phyloP scores from a whole-genome alignment of 2,888 invertebrate genomes.

The Malacosoma neustria region DNA sequence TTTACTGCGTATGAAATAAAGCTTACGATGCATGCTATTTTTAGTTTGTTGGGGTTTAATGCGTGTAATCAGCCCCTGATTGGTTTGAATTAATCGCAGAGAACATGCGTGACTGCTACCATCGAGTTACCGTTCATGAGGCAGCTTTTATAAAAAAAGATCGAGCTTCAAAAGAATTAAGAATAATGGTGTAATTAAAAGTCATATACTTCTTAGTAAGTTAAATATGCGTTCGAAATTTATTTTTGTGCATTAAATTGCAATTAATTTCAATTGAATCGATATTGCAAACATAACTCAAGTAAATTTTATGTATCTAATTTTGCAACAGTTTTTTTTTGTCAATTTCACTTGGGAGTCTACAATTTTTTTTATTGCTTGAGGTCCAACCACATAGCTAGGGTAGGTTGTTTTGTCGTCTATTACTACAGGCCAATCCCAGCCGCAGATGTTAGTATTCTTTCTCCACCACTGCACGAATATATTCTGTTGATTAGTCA shows the following conservation, averaged over 20 bases:
- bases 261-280: slow-evolving; percentile 8
- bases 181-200: slow-evolving; percentile 68
- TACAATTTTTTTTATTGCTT: too few species aligned
- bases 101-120: slow-evolving; percentile 68
- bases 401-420: too few species aligned
- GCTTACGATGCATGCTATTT: slow-evolving; percentile 17
- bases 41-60: slow-evolving; percentile 49
- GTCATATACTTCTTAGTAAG: slow-evolving; percentile 43
- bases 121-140: slow-evolving; percentile 39
- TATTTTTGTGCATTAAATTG: slow-evolving; percentile 15
- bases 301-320: not conserved
- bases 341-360: too few species aligned
- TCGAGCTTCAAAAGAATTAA: slow-evolving; percentile 53
- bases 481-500: too few species aligned
- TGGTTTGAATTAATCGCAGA: slow-evolving; percentile 70
- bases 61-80: slow-evolving; percentile 71
- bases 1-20: slow-evolving; percentile 24
- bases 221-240: slow-evolving; percentile 33
- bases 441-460: too few species aligned
- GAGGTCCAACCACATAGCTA: too few species aligned
- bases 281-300: slow-evolving; percentile 1
- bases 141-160: slow-evolving; percentile 55
- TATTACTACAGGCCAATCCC: too few species aligned
- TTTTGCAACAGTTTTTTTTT: slow-evolving; percentile 4
- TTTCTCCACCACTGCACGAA: too few species aligned